These are phyloP conservation scores for Entomobrya multifasciata DNA, from an alignment of 2,888 invertebrate genomes.

Conservation along the genomic window DNA sequence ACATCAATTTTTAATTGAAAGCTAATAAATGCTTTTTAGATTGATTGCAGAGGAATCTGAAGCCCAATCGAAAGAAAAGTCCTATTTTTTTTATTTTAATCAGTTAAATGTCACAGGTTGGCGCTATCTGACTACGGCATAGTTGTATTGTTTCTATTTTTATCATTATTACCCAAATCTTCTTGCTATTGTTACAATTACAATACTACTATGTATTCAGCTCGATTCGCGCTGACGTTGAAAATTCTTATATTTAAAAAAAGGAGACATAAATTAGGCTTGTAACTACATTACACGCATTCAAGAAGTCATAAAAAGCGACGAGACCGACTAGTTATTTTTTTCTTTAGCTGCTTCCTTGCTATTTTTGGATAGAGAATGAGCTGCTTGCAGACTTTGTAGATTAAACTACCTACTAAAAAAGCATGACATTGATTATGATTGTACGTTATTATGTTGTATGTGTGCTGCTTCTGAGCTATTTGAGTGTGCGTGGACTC, in stretches of 20 bases:
- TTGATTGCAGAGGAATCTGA: no score
- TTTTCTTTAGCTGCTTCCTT: background rate
- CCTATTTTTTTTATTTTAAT: no score
- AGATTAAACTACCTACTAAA: background rate
- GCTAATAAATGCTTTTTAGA: no score
- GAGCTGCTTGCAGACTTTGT: background rate
- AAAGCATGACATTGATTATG: constrained; percentile 49
- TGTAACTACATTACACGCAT: constrained; percentile 63
- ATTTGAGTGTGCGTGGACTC: background rate
- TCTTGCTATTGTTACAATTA: background rate
- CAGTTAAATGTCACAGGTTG: no score
- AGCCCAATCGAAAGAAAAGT: no score
- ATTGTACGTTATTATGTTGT: constrained; percentile 11
- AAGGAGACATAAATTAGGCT: constrained; percentile 63
- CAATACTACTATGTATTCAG: background rate
- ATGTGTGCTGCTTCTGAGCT: background rate
- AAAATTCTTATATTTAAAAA: constrained; percentile 51
- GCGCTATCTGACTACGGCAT: no score
- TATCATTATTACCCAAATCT: no score
- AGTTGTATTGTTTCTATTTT: no score
- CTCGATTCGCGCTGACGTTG: constrained; percentile 26
- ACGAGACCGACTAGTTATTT: constrained; percentile 14
- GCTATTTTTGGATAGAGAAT: constrained; percentile 30
- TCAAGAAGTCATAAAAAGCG: constrained; percentile 44
- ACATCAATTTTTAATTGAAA: no score